Evolutionary conservation across 1,140 invertebrate species (phyloP).

Genomic region (Drosophila pachea): DNA sequence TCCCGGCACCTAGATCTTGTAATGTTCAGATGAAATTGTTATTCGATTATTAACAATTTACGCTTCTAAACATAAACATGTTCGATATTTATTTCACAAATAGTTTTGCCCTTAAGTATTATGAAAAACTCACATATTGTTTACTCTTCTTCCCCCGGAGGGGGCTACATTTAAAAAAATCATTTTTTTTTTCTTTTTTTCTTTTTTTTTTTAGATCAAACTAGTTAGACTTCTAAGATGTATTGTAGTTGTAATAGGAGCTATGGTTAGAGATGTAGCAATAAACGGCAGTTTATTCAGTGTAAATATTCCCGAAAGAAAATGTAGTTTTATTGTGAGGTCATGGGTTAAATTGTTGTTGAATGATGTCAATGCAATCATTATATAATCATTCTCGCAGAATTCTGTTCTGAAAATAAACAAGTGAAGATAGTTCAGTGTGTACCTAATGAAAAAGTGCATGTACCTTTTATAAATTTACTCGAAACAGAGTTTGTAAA

Average conservation of each 20-base stretch:
- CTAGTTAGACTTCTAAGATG: conserved; percentile 23
- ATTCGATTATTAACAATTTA: conserved; percentile 14
- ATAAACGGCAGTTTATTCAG: conserved; percentile 29
- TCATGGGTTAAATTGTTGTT: no score
- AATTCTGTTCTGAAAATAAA: no score
- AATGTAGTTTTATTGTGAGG: conserved; percentile 1
- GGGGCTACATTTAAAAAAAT: background rate
- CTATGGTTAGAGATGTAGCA: conserved; percentile 14
- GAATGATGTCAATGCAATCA: no score
- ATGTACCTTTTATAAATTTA: no score
- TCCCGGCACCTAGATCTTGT: conserved; percentile 22
- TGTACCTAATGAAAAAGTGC: no score
- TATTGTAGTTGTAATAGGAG: conserved; percentile 33
- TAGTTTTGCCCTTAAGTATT: conserved; percentile 26
- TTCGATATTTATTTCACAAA: conserved; percentile 41
- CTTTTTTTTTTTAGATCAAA: conserved; percentile 21
- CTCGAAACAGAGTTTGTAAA: no score
- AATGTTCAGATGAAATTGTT: conserved; percentile 29
- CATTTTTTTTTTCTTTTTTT: background rate
- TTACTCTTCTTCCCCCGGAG: conserved; percentile 1
- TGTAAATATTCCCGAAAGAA: conserved; percentile 15
- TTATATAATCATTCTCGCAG: no score
- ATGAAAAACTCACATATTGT: conserved; percentile 21
- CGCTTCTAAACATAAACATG: conserved; percentile 15
- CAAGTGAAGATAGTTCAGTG: no score